Evolutionary conservation across 2,113 vertebrate species (phyloP), one percentile per base, ranked within the genome.

Genomic region (Brienomyrus brachyistius): DNA sequence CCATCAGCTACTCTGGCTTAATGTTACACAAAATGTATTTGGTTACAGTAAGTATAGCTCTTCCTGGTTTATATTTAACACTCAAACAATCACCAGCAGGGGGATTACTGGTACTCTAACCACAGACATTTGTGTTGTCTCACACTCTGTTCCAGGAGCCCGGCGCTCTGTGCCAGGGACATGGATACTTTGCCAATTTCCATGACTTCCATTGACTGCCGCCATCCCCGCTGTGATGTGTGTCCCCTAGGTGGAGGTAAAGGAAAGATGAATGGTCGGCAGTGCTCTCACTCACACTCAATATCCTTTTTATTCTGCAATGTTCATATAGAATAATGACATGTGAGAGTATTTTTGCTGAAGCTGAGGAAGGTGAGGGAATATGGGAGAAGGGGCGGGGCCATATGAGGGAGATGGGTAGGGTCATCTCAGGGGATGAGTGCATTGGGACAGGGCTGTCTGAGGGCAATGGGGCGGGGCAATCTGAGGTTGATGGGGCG

Each of bases 171-270:
- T n/a, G 47, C 89, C 90, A 89, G 89, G 91, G 92, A 94, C 91
- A 93, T 91, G 90, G 90, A 91, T 87, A 90, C 89, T 91, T 84
- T 80, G 91, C 91, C 93, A 93, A 94, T 93, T 94, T 93, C 93
- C 89, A 89, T 82, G 85, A 91, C 92, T 89, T 91, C n/a, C 74
- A 40, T 90, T 95, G 94, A 95, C 95, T 94, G 93, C 94, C 93
- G 93, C 92, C 89, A 92, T 86, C 92, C 74, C 91, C 91, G 89
- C 84, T 89, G 89, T 91, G 92, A 95, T 94, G 93, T 92, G 91
- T 92, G 91, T 92, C 90, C 77, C 90, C 90, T 90, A 84, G 27
- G 51, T 89, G 74, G 62, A 92, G 88, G 92, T 89, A 86, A 40
- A 88, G 15, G 13, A 45, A 74, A 88, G n/a, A 80, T 86, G 40